Conservation (phyloP, 2,888 invertebrate species). For the Andrena dorsata region DNA sequence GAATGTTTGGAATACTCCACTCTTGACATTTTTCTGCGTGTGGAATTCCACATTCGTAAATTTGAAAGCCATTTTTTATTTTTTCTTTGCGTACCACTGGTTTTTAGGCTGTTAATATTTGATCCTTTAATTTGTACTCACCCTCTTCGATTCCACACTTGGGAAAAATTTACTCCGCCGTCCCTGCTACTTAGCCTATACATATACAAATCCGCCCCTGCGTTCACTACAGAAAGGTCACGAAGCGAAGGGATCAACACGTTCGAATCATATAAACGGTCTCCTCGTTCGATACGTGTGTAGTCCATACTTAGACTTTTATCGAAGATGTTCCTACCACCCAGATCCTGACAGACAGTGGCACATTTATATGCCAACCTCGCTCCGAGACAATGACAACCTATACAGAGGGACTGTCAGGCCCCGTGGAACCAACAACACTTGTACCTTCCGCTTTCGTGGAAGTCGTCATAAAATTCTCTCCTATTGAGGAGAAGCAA, state of each 20-base stretch:
- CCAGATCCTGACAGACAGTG: not conserved
- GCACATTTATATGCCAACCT: conserved; percentile 33
- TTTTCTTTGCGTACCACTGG: too few relatives aligned
- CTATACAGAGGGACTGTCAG: conserved; percentile 28
- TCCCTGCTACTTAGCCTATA: too few relatives aligned
- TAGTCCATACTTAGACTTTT: conserved; percentile 5
- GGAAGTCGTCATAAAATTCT: conserved; percentile 21
- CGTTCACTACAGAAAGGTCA: not conserved
- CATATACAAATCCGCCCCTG: not conserved
- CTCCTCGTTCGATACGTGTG: not conserved
- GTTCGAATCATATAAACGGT: conserved; percentile 26
- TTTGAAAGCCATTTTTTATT: too few relatives aligned
- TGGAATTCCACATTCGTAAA: too few relatives aligned
- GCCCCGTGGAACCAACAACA: conserved; percentile 21
- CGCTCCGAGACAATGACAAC: conserved; percentile 43
- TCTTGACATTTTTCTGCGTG: too few relatives aligned
- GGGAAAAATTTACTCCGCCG: too few relatives aligned
- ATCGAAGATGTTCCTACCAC: conserved; percentile 8
- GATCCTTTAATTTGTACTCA: too few relatives aligned
- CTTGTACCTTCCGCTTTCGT: conserved; percentile 12
- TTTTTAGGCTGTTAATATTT: too few relatives aligned
- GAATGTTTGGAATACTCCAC: too few relatives aligned
- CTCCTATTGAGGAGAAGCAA: not conserved
- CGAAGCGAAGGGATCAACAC: conserved; percentile 23
- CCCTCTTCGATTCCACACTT: too few relatives aligned